Evolutionary conservation across 2,888 invertebrate genomes (phyloP).

Genomic region (Empis stercorea): DNA sequence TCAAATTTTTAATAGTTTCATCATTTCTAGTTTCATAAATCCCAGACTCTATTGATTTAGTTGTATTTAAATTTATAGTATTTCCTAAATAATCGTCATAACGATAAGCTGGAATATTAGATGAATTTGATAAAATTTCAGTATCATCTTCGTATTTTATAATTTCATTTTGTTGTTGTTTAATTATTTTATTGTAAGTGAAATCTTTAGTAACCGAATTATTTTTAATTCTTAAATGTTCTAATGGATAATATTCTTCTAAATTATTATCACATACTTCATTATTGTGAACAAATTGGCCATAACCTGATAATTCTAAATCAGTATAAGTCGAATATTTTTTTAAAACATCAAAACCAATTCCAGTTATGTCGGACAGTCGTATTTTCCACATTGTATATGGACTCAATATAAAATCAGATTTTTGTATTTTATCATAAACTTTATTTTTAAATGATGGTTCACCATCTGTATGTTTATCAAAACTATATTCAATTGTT

Average conservation of each 20-base stretch:
- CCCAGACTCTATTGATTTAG: too few relatives aligned
- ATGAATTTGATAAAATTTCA: too few relatives aligned
- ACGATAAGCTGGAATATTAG: too few relatives aligned
- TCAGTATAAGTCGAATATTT: neutral
- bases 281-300: neutral
- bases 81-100: too few relatives aligned
- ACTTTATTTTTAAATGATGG: neutral
- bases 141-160: too few relatives aligned
- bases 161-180: too few relatives aligned
- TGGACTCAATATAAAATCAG: neutral
- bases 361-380: neutral
- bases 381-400: neutral
- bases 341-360: neutral
- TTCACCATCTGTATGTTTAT: neutral
- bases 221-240: neutral
- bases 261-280: neutral
- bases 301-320: neutral
- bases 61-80: too few relatives aligned
- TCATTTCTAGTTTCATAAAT: too few relatives aligned
- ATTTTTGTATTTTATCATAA: neutral
- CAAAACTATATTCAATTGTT: neutral
- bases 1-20: too few relatives aligned
- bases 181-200: too few relatives aligned
- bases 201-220: too few relatives aligned
- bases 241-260: neutral